Conservation (phyloP, 2,113 vertebrate species). For the Dipodomys merriami region DNA sequence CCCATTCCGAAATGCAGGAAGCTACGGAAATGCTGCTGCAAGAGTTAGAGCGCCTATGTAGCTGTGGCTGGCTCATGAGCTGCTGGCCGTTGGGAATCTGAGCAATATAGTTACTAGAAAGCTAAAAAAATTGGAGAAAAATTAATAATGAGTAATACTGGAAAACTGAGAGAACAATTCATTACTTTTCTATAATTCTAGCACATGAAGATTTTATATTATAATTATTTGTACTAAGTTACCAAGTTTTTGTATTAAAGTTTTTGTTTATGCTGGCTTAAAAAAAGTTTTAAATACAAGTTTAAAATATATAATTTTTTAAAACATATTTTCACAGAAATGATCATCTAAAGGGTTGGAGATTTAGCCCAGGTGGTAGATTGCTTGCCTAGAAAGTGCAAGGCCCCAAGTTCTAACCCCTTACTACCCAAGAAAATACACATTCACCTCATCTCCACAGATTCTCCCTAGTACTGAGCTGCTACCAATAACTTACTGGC, state of each 20-base stretch:
- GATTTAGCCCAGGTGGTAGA: too few relatives aligned
- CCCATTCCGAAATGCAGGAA: conserved; percentile 94
- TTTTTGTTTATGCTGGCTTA: conserved; percentile 30
- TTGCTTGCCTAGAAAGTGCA: too few relatives aligned
- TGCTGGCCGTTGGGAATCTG: conserved; percentile 84
- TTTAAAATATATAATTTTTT: conserved; percentile 13
- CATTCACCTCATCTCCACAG: not conserved
- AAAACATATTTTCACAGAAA: conserved; percentile 18
- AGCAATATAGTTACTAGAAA: conserved; percentile 81
- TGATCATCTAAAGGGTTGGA: not conserved
- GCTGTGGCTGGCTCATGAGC: conserved; percentile 72
- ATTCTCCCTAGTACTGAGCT: not conserved
- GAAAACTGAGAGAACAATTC: conserved; percentile 58
- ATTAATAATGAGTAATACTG: conserved; percentile 77
- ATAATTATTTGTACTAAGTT: not conserved
- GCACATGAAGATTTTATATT: conserved; percentile 9
- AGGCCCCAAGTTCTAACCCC: too few relatives aligned
- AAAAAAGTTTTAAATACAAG: not conserved
- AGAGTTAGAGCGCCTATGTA: conserved; percentile 88
- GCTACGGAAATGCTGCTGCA: conserved; percentile 94
- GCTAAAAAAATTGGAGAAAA: conserved; percentile 85
- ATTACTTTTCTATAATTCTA: conserved; percentile 66
- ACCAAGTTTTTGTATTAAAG: not conserved
- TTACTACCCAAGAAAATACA: not conserved
- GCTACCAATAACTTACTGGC: conserved; percentile 86